phyloP scores from a whole-genome alignment of 2,888 invertebrate genomes.

The Erebia ligea region DNA sequence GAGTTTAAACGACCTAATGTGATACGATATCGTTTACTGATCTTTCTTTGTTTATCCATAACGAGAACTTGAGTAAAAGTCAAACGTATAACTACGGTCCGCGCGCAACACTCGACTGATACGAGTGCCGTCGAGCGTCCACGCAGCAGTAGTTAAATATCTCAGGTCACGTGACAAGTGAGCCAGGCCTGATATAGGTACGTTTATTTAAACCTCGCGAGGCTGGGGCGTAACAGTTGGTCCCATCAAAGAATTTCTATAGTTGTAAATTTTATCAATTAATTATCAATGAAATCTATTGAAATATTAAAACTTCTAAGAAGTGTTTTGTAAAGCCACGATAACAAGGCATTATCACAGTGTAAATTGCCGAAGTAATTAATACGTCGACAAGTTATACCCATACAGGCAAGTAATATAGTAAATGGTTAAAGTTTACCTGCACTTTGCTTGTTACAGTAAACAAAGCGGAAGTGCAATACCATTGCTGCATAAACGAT shows the following conservation, averaged over 20 bases:
- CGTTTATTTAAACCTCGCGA: too few relatives aligned
- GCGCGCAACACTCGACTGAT: too few relatives aligned
- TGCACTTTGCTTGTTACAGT: conserved; percentile 20
- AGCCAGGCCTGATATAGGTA: too few relatives aligned
- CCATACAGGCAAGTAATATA: conserved; percentile 5
- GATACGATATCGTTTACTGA: too few relatives aligned
- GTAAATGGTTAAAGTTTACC: conserved; percentile 27
- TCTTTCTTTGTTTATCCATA: too few relatives aligned
- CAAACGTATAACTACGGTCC: too few relatives aligned
- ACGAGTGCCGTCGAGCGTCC: too few relatives aligned
- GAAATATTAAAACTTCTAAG: conserved; percentile 1
- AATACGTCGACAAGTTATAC: conserved; percentile 7
- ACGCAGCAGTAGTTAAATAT: too few relatives aligned
- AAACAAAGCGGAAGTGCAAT: conserved; percentile 23
- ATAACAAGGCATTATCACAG: conserved; percentile 11
- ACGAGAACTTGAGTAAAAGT: too few relatives aligned
- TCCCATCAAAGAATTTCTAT: background rate
- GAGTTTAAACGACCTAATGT: too few relatives aligned
- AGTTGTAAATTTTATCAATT: background rate
- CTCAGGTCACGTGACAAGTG: too few relatives aligned
- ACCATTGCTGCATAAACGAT: conserved; percentile 26
- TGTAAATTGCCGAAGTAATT: conserved; percentile 18
- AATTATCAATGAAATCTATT: background rate
- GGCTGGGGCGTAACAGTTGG: too few relatives aligned
- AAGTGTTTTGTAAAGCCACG: conserved; percentile 1